These are phyloP conservation scores for human DNA, from an alignment of 2,113 vertebrate genomes.

Conservation along the genomic window GRCh38 chr11:7221001-7221500, in stretches of 20 bases:
- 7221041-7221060: not conserved
- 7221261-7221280: not conserved
- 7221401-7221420: not conserved
- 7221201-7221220: not conserved
- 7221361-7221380: not conserved
- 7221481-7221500: not conserved
- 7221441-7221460: not conserved
- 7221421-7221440: not conserved
- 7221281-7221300: conserved; percentile 11
- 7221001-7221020: not conserved
- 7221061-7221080: not conserved
- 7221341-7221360: not conserved
- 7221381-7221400: not conserved
- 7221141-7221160: not conserved
- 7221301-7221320: not conserved
- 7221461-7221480: not conserved
- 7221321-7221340: not conserved
- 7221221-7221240: not conserved
- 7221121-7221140: not conserved
- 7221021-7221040: not conserved
- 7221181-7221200: conserved; percentile 2
- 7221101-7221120: not conserved
- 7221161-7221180: not conserved
- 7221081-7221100: not conserved
- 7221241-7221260: not conserved